A percentile compares a stretch with the other conserved stretches of the same genome.
Evolutionary conservation across 2,888 invertebrate species (phyloP).

Genomic region (Lasioglossum marginatum): DNA sequence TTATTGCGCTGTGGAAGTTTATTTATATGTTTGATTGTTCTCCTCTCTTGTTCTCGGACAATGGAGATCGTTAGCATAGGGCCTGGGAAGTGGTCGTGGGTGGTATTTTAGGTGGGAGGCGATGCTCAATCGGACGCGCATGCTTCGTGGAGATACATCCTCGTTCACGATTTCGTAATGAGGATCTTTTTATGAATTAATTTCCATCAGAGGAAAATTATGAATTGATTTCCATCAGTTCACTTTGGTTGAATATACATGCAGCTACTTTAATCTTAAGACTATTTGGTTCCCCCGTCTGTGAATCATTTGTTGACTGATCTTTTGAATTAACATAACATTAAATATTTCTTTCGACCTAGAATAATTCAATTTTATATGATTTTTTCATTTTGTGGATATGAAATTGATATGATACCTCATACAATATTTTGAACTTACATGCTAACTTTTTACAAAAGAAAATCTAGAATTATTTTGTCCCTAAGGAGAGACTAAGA

Average conservation of each 20-base stretch:
- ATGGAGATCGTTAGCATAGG: neutral
- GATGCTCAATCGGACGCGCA: neutral
- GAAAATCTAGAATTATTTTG: no score
- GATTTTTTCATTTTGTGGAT: no score
- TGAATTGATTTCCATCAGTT: no score
- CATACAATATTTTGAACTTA: no score
- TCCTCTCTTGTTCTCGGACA: neutral
- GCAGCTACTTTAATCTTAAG: neutral
- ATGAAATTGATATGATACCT: no score
- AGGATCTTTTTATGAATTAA: neutral
- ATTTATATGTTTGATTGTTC: constrained; percentile 18
- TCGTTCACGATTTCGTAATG: neutral
- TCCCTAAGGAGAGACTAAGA: no score
- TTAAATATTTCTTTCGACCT: no score
- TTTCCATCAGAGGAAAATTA: neutral
- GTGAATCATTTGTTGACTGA: neutral
- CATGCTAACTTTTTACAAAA: no score
- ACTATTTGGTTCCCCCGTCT: neutral
- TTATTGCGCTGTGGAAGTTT: neutral
- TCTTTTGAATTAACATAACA: neutral
- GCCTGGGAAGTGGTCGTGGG: neutral
- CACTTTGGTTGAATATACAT: no score
- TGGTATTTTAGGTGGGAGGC: neutral
- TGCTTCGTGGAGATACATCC: neutral
- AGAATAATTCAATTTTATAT: no score